A percentile compares a stretch with the other conserved stretches of the same genome.
Conservation (phyloP, 2,888 invertebrate genomes). For the Cantharis lateralis region DNA sequence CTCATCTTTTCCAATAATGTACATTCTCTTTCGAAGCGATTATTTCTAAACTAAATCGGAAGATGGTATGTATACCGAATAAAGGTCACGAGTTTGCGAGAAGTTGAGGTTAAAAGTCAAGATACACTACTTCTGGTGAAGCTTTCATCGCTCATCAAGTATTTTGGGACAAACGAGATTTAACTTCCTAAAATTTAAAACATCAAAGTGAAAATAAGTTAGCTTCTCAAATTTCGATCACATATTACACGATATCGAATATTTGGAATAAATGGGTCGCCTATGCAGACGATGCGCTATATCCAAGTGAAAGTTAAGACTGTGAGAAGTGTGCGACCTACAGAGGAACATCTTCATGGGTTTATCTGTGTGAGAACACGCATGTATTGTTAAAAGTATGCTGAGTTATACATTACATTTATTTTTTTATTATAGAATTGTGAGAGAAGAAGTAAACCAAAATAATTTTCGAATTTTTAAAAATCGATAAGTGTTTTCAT, state of each 20-base stretch:
- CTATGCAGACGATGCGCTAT: slow-evolving; percentile 27
- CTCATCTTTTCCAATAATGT: not conserved
- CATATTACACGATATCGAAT: not conserved
- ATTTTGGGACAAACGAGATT: not conserved
- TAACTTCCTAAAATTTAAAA: not conserved
- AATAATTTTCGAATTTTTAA: not conserved
- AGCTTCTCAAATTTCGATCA: not conserved
- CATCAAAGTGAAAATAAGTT: not conserved
- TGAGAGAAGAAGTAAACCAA: not conserved
- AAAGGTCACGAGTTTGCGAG: not conserved
- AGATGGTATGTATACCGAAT: not conserved
- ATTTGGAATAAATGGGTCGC: slow-evolving; percentile 15
- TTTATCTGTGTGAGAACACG: not conserved
- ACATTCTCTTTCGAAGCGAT: not conserved
- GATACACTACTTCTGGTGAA: not conserved
- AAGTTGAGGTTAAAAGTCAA: not conserved
- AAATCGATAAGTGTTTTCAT: not conserved
- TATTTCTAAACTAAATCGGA: not conserved
- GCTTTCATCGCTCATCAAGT: not conserved
- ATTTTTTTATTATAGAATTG: not conserved
- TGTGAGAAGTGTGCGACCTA: slow-evolving; percentile 40
- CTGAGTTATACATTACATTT: not conserved
- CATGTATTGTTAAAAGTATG: not conserved
- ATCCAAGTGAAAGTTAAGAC: slow-evolving; percentile 39
- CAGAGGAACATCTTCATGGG: slow-evolving; percentile 18